phyloP scores from a whole-genome alignment of 2,888 invertebrate genomes.

The Leptinotarsa peninsularis region DNA sequence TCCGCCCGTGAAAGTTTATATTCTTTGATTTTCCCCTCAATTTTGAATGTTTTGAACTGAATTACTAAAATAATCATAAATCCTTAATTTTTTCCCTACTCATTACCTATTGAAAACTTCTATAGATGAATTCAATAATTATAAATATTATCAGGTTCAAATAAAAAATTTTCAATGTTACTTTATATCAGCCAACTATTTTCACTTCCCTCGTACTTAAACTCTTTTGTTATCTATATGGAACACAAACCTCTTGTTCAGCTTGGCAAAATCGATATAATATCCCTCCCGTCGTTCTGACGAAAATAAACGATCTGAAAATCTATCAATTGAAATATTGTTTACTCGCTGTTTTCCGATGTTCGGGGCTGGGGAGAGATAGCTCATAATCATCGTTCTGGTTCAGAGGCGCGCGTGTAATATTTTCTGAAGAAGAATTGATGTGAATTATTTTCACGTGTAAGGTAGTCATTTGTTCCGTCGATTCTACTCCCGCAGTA shows the following conservation, averaged over 20 bases:
- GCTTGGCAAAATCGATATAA: slow-evolving; percentile 4
- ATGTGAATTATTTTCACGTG: no score
- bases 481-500: no score
- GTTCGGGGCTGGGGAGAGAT: slow-evolving; percentile 4
- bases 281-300: slow-evolving; percentile 4
- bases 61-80: no score
- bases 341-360: slow-evolving; percentile 39
- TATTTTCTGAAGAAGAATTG: background rate
- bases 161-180: background rate
- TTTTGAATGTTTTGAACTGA: no score
- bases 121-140: no score
- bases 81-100: no score
- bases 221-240: slow-evolving; percentile 6
- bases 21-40: no score
- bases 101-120: no score
- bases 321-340: slow-evolving; percentile 39
- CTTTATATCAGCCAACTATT: background rate
- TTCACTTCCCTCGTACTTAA: background rate
- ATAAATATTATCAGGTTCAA: no score
- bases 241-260: background rate
- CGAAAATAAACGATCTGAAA: slow-evolving; percentile 21
- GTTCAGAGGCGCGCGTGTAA: background rate
- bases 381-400: background rate
- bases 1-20: no score
- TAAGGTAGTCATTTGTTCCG: no score